These are phyloP conservation scores for Dysdera silvatica DNA, from an alignment of 1,140 invertebrate species.

Conservation along the genomic window DNA sequence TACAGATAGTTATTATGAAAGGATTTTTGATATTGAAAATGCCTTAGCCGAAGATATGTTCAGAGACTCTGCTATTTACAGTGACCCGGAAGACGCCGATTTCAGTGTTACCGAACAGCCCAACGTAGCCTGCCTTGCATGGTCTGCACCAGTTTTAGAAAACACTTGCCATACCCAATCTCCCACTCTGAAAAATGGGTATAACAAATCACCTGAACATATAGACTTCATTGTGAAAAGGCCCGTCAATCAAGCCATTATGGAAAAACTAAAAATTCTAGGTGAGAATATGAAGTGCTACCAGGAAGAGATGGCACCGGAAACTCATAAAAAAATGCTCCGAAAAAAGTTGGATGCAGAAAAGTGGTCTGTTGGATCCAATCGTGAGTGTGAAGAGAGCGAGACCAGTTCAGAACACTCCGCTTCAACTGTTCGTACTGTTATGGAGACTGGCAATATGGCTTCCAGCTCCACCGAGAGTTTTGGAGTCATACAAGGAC, in stretches of 20 bases:
- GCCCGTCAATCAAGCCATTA: constrained; percentile 30
- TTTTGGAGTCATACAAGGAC: constrained; percentile 30
- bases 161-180: not conserved
- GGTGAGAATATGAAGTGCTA: constrained; percentile 35
- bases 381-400: constrained; percentile 41
- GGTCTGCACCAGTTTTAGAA: not conserved
- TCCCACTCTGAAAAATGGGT: not conserved
- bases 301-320: constrained; percentile 27
- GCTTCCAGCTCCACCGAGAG: constrained; percentile 28
- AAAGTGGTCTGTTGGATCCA: constrained; percentile 35
- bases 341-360: constrained; percentile 38
- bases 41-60: constrained; percentile 54
- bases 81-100: constrained; percentile 55
- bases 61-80: constrained; percentile 74
- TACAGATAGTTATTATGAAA: constrained; percentile 63
- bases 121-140: not conserved
- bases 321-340: constrained; percentile 35
- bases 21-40: constrained; percentile 65
- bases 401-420: constrained; percentile 47
- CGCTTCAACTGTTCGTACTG: constrained; percentile 45
- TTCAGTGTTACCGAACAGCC: constrained; percentile 28
- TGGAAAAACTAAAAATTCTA: constrained; percentile 37
- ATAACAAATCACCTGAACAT: not conserved
- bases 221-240: not conserved
- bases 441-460: constrained; percentile 37